Evolutionary conservation across 2,888 invertebrate genomes (phyloP), one percentile per base, ranked within the genome.

Genomic region (Cylindroiulus punctatus): DNA sequence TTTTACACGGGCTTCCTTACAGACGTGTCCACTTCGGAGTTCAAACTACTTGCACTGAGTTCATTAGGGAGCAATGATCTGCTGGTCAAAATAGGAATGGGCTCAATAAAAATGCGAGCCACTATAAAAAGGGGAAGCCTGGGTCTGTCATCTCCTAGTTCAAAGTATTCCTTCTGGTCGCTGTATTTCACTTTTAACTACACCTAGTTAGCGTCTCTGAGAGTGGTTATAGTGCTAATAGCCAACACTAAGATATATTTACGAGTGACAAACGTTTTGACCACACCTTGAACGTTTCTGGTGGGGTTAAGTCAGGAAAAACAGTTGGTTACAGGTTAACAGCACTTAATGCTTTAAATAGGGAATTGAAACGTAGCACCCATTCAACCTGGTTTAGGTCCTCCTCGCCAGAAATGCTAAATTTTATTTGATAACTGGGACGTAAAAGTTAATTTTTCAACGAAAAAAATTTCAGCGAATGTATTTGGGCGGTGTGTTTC

Each of bases 381-480:
- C 30, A 76, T 76, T 30, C 76, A 30, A 76, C 30, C 30, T 14
- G 26, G 76, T 76, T 76, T 30, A 65, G 26, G 22, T 65, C 65
- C 26, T 22, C 57, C 57, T 10, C 65, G 26, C 26, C 10, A 65
- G 26, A 26, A 26, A 65, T 65, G 65, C 0, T n/a, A 65, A 65
- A 65, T 65, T 7, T 76, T 14, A 30, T 76, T 76, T 76, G 14
- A 30, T 26, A 76, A 30, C 76, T 30, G 30, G 76, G 76, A 30
- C 76, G 76, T 76, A 76, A 76, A 76, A 76, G 76, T 76, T 76
- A 10, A 76, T 76, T 76, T 76, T 76, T 76, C 76, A 76, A 65
- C 22, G 26, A 3, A 76, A 30, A 76, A 76, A 76, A 32, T 7
- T 65, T 7, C 22, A 65, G 30, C n/a, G n/a, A n/a, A n/a, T n/a